Evolutionary conservation across 2,888 invertebrate species (phyloP).

Genomic region (Sceliomorpha sp.): DNA sequence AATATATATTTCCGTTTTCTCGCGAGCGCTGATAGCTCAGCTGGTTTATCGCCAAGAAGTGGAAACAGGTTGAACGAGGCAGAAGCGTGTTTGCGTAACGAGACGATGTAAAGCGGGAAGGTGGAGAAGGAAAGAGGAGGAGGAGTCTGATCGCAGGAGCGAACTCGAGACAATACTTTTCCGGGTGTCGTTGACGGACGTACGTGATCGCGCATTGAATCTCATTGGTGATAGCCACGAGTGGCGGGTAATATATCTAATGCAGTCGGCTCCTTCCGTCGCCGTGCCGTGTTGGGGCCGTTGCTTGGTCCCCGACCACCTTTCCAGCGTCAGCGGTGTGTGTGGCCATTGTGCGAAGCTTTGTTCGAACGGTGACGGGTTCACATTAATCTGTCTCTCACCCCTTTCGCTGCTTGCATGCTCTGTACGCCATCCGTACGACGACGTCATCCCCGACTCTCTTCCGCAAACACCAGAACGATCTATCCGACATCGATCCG

Average conservation of each 20-base stretch:
- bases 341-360: constrained; percentile 76
- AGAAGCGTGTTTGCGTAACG: constrained; percentile 19
- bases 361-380: constrained; percentile 78
- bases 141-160: constrained; percentile 32
- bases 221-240: constrained; percentile 74
- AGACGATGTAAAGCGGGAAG: constrained; percentile 28
- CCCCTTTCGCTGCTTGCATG: constrained; percentile 64
- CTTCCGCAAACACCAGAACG: constrained; percentile 53
- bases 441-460: constrained; percentile 53
- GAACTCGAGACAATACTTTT: constrained; percentile 63
- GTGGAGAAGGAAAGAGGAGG: too few species aligned
- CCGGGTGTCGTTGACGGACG: constrained; percentile 58
- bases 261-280: constrained; percentile 67
- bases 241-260: constrained; percentile 74
- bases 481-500: constrained; percentile 46
- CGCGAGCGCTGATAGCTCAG: constrained; percentile 11
- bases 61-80: constrained; percentile 15
- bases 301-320: constrained; percentile 57
- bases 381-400: constrained; percentile 78
- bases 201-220: constrained; percentile 73
- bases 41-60: constrained; percentile 30
- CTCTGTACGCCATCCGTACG: constrained; percentile 62
- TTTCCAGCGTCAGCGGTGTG: constrained; percentile 70
- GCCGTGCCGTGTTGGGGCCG: constrained; percentile 26
- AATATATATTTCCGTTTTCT: constrained; percentile 33